Conservation (phyloP, 2,797 vertebrate species). For the Capromys pilorides region DNA sequence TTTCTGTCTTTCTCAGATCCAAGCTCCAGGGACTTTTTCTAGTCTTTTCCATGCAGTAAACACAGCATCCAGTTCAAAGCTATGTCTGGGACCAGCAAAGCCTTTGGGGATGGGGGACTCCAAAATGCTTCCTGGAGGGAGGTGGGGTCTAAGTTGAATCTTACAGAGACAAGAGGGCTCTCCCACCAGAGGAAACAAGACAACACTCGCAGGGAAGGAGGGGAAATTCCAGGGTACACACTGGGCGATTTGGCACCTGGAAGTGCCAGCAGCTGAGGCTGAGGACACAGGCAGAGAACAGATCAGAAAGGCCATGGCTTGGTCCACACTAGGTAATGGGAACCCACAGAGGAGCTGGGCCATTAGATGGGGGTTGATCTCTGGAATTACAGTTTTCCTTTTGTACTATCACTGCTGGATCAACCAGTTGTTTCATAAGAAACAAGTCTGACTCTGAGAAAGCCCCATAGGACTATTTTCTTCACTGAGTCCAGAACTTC, state of each 20-base stretch:
- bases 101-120: neutral
- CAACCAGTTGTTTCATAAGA: neutral
- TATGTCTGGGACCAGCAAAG: neutral
- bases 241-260: neutral
- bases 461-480: neutral
- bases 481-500: neutral
- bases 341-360: neutral
- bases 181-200: neutral
- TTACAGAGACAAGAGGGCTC: neutral
- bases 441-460: neutral
- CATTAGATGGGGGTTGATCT: neutral
- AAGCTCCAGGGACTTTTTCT: neutral
- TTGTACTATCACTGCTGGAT: neutral
- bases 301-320: neutral
- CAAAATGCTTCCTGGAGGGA: neutral
- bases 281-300: neutral
- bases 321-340: neutral
- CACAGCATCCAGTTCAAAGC: neutral
- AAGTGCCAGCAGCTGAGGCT: neutral
- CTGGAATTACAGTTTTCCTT: neutral
- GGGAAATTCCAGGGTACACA: neutral
- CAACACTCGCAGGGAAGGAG: neutral
- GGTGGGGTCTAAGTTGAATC: neutral
- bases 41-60: neutral
- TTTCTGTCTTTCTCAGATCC: neutral